Conservation (phyloP, 2,797 vertebrate genomes). For the Neosilurus hyrtlii region DNA sequence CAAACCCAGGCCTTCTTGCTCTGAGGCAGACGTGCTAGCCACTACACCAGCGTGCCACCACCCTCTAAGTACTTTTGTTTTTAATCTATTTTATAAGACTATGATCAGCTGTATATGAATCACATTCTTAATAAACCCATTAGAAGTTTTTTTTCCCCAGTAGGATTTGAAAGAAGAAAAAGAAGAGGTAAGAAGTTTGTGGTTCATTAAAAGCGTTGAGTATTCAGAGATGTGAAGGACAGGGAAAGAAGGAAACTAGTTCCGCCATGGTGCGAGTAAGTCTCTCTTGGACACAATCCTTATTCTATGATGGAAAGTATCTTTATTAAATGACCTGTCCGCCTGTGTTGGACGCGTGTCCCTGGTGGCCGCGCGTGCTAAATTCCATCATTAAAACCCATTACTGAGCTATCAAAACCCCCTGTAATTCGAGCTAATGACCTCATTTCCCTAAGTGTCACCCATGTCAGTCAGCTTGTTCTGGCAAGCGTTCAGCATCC, state of each 20-base stretch:
- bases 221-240: not conserved
- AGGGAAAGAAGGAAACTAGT: constrained; percentile 4
- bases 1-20: too few species aligned
- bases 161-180: not conserved
- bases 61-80: too few species aligned
- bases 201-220: not conserved
- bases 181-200: not conserved
- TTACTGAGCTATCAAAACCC: constrained; percentile 83
- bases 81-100: too few species aligned
- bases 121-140: not conserved
- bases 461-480: constrained; percentile 66
- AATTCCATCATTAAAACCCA: constrained; percentile 95
- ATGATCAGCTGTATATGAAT: not conserved
- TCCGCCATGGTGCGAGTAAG: constrained; percentile 59
- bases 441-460: constrained; percentile 95
- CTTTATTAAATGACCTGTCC: constrained; percentile 81
- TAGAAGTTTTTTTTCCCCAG: not conserved
- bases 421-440: constrained; percentile 86
- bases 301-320: constrained; percentile 36
- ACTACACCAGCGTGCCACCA: too few species aligned
- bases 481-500: constrained; percentile 49
- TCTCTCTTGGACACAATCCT: constrained; percentile 33
- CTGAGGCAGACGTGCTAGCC: too few species aligned
- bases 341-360: constrained; percentile 77
- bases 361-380: constrained; percentile 82